Evolutionary conservation across 2,797 vertebrate genomes (phyloP), one percentile per base, ranked within the genome.

Genomic region (Sebastes matsubarae): DNA sequence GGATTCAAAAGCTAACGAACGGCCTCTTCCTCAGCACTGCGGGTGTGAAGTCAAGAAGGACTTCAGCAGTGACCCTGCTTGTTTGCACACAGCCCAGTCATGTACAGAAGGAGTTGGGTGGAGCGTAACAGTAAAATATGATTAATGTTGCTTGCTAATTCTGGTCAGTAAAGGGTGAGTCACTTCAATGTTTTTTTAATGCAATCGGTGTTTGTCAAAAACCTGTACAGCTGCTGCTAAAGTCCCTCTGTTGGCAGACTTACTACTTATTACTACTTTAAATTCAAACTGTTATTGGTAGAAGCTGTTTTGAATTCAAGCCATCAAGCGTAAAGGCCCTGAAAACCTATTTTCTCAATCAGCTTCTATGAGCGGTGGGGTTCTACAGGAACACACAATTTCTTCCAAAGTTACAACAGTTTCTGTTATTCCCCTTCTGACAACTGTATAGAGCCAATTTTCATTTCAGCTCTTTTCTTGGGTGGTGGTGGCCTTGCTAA

Each of bases 71-170:
- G 78, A 87, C 81, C 74, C 76, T 58, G 50, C 57, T 29, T 92
- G 91, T 94, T 93, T 92, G 85, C 87, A 79, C 85, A 87, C 80
- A 74, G 69, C 34, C 65, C 75, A 75, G 82, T 81, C 68, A 74
- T 60, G 60, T 67, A 68, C 20, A 60, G 24, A 30, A 61, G 75
- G 8, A 59, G 80, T 2, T 79, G 89, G 94, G 93, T 87, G 93
- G 93, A 90, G 88, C 82, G 3, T 57, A 36, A 69, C 29, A 7
- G 66, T 85, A 13, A 46, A 64, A 79, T 65, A 11, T 55, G 55
- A 80, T 82, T 77, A 29, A 86, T 74, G 72, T 20, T 57, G 38
- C 46, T 65, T 46, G 22, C 34, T 57, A 25, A 63, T 57, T n/a
- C 32, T 55, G 27, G 38, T 30, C 32, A 46, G 54, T 58, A 42